Base-by-base conservation (phyloP, 2,797 vertebrate genomes). In the Oreonectes daqikongensis region DNA sequence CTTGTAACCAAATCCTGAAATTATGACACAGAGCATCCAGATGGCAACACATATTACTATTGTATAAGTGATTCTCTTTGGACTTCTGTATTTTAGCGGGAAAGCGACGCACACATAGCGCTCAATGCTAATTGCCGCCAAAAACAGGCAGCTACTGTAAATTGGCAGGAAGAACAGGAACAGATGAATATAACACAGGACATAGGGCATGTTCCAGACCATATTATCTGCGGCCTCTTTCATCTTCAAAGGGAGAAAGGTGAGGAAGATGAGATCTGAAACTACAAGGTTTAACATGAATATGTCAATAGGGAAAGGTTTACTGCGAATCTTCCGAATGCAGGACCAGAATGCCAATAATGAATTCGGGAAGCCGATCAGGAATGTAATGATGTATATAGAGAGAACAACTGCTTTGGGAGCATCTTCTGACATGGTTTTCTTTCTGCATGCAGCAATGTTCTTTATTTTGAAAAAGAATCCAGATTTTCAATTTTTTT, bases 341-440 rank as follows among this genome's bases (percentile, higher is more conserved):
- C 92, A 89, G 42, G 89, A 79, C n/a, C 73, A 84, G 30, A 93
- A 75, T 0, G 91, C 87, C 50, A 89, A 22, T 12, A 87, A 22
- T 74, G 92, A 90, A 40, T 86, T 86, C 1, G 91, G 92, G 1
- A 93, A 85, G n/a, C 92, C 90, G 12, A 88, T 81, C 3, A 91
- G 18, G 70, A 93, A 87, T 40, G 85, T 86, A 22, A 91, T 38
- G 24, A 91, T 85, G 72, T 90, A 90, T 72, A 92, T 79, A 0
- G 86, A 61, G 69, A 92, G 86, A 63, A 81, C 65, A 69, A 20
- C 89, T 15, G 74, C 64, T 69, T 4, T 24, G 7, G 79, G 63
- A 61, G 6, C 5, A 5, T 65, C 72, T 53, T 20, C 22, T 4
- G 32, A 74, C 60, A 74, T 74, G 28, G 46, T 15, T 28, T 9